phyloP scores from a whole-genome alignment of 2,113 vertebrate genomes.

The Junco hyemalis region DNA sequence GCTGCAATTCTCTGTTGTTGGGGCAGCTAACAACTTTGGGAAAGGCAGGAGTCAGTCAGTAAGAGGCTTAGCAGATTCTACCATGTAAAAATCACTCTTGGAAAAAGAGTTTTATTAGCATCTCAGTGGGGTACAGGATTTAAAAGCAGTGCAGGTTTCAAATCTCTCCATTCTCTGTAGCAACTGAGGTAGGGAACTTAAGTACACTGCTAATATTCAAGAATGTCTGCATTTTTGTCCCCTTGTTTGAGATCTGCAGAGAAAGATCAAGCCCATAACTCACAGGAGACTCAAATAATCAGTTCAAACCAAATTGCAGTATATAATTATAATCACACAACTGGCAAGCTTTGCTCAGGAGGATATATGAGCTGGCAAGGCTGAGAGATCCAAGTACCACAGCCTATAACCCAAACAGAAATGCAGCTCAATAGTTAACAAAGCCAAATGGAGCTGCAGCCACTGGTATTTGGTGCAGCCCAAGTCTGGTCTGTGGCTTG shows the following conservation, averaged over 20 bases:
- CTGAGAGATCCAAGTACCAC: neutral
- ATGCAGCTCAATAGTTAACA: neutral
- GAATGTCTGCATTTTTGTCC: neutral
- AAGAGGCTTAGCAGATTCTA: constrained; percentile 19
- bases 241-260: constrained; percentile 24
- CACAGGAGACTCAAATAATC: constrained; percentile 41
- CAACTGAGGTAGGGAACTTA: neutral
- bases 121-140: neutral
- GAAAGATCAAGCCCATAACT: neutral
- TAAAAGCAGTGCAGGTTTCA: neutral
- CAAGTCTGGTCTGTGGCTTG: neutral
- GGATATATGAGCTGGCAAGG: neutral
- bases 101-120: constrained; percentile 25
- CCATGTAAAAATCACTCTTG: constrained; percentile 29
- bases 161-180: neutral
- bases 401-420: neutral
- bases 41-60: neutral
- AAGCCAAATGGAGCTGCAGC: neutral
- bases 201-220: neutral
- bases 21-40: neutral
- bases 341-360: constrained; percentile 32
- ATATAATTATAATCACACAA: constrained; percentile 53
- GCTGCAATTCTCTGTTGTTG: neutral
- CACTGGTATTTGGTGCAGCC: neutral
- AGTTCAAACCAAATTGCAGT: constrained; percentile 39